phyloP scores from a whole-genome alignment of 2,797 vertebrate species.

The Squalus acanthias region DNA sequence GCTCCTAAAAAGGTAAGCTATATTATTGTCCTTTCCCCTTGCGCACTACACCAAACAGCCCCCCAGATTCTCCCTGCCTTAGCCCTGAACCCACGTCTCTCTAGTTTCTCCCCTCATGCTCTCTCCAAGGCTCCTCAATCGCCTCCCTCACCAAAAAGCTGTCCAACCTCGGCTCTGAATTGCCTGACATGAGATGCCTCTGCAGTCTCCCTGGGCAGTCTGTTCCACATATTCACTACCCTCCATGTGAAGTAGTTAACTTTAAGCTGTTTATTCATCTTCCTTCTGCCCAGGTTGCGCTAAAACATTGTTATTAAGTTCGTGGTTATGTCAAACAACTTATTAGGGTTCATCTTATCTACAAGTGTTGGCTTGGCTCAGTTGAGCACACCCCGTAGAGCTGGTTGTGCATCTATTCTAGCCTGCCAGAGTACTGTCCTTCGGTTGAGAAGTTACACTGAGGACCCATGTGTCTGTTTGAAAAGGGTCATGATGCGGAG shows the following conservation, averaged over 20 bases:
- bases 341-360: neutral
- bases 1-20: neutral
- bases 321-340: neutral
- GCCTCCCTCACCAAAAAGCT: neutral
- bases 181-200: neutral
- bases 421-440: no score
- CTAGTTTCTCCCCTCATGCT: no score
- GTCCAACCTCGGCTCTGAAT: neutral
- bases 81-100: neutral
- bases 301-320: neutral
- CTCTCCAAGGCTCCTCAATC: neutral
- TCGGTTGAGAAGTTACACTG: no score
- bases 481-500: no score
- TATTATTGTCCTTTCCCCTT: neutral
- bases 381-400: neutral
- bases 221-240: neutral
- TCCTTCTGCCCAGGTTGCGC: neutral
- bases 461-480: no score
- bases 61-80: neutral
- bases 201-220: neutral
- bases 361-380: neutral
- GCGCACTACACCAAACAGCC: neutral
- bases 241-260: neutral
- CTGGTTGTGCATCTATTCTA: no score
- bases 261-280: neutral